Base-by-base conservation (phyloP, 2,797 vertebrate genomes). In the Urosaurus nigricauda region DNA sequence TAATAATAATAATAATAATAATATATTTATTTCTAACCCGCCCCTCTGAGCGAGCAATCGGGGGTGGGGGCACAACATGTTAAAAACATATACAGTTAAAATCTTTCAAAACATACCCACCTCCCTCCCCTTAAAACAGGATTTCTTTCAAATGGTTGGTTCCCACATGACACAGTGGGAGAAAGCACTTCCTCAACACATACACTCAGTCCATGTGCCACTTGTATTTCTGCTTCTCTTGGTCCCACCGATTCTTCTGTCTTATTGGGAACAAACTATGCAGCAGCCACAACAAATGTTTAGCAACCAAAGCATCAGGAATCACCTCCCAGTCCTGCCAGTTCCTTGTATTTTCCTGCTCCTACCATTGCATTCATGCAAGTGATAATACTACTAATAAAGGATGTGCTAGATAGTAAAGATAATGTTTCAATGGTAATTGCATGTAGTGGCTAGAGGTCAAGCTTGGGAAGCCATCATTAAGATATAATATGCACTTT, bases 241-340 rank as follows among this genome's bases (percentile, higher is more conserved):
- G 60, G 7, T 19, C 29, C 0, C 0, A 26, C 21, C 74, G 40
- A 8, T 40, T 17, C 11, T 68, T 68, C 32, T 68, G 32, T 29
- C 24, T 29, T 32, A 17, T 77, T 47, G 11, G 16, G 40, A 24
- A 26, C 43, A 24, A 24, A 17, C 5, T 40, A 24, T 63, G 14
- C 82, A 79, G 35, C 71, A 89, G 0, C 43, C 21, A 1, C 68
- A 29, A 29, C n/a, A 43, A 78, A 71, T 13, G 16, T 4, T 56
- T 56, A 84, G 47, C 12, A 32, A 43, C 40, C 6, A 13, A 83
- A 40, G 29, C 40, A 83, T 24, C 13, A 16, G 70, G 19, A 12
- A 37, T 29, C 29, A 12, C 16, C 8, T 82, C 21, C 24, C 12
- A 58, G 58, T 2, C 37, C 2, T 21, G 24, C 21, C 51, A 58